Conservation (phyloP, 1,140 invertebrate species). For the Cephus cinctus region DNA sequence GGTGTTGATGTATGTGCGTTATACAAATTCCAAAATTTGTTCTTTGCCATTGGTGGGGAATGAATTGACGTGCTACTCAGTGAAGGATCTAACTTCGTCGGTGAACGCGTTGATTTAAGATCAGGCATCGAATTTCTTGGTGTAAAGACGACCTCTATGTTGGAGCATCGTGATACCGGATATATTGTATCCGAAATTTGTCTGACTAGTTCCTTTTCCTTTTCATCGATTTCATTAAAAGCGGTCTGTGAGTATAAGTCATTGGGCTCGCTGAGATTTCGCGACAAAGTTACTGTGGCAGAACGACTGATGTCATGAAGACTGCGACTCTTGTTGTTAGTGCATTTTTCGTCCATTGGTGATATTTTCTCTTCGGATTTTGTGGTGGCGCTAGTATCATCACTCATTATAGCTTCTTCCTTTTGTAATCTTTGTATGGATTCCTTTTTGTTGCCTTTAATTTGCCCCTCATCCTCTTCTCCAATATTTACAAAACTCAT, state of each 20-base stretch:
- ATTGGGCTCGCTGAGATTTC: constrained; percentile 36
- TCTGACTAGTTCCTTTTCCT: constrained; percentile 23
- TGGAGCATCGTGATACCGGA: constrained; percentile 15
- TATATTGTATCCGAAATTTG: constrained; percentile 33
- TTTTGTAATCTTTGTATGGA: background rate
- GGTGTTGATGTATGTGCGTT: constrained; percentile 51
- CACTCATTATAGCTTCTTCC: too few species aligned
- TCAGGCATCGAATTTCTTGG: constrained; percentile 6
- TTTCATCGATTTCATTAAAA: constrained; percentile 6
- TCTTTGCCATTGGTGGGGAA: constrained; percentile 16
- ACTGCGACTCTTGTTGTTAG: constrained; percentile 7
- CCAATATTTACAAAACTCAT: constrained; percentile 34
- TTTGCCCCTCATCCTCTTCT: constrained; percentile 17
- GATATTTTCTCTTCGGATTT: too few species aligned
- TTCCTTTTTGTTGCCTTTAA: background rate
- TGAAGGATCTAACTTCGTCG: background rate
- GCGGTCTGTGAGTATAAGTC: constrained; percentile 32
- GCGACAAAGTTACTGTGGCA: constrained; percentile 15
- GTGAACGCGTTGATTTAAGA: background rate
- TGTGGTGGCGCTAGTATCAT: too few species aligned
- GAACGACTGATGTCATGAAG: constrained; percentile 1
- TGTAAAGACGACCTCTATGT: constrained; percentile 20
- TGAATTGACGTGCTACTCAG: background rate
- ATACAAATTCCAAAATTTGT: constrained; percentile 32
- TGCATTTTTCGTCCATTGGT: too few species aligned